These are phyloP conservation scores for Sarcophaga bullata DNA, from an alignment of 1,140 invertebrate species.

Conservation along the genomic window DNA sequence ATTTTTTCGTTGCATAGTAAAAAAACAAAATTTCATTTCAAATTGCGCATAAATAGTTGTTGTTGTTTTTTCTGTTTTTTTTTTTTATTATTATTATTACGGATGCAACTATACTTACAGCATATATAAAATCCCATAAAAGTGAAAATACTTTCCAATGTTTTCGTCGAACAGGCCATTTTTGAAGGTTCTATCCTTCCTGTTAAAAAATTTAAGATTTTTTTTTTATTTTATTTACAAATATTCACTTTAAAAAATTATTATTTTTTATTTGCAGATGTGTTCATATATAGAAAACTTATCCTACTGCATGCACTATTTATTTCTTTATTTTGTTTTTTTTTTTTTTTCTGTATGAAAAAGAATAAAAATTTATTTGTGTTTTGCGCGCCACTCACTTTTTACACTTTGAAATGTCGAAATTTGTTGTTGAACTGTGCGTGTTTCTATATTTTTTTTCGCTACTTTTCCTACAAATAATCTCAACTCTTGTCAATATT, in stretches of 20 bases:
- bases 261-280: neutral
- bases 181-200: conserved; percentile 24
- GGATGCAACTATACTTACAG: conserved; percentile 50
- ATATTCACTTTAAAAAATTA: too few relatives aligned
- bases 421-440: neutral
- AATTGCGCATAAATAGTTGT: too few relatives aligned
- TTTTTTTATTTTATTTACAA: too few relatives aligned
- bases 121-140: conserved; percentile 57
- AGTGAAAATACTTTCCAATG: conserved; percentile 54
- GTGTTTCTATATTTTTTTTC: neutral
- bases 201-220: neutral
- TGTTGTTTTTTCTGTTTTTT: too few relatives aligned
- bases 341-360: neutral
- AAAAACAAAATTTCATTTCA: neutral
- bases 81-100: too few relatives aligned
- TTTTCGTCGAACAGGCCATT: conserved; percentile 61
- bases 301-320: too few relatives aligned
- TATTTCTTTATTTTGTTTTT: neutral
- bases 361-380: neutral
- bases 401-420: conserved; percentile 18
- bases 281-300: too few relatives aligned
- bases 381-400: conserved; percentile 22
- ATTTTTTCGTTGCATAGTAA: neutral
- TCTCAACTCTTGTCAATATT: conserved; percentile 27
- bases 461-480: conserved; percentile 13